Evolutionary conservation across 2,888 invertebrate species (phyloP).

Genomic region (Oligia fasciuncula): DNA sequence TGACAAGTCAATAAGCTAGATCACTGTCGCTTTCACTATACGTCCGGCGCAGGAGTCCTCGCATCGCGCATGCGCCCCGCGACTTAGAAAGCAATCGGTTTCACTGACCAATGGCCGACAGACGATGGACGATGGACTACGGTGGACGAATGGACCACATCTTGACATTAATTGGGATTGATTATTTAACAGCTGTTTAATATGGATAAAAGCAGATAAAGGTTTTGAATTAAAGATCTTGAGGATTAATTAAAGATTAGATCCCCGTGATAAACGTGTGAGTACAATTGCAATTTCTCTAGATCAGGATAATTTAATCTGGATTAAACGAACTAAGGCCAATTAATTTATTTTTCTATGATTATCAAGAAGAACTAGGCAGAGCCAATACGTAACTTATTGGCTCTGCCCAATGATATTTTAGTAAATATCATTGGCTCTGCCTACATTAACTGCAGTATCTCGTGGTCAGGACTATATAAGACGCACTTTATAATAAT

Average conservation of each 20-base stretch:
- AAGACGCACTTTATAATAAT: background rate
- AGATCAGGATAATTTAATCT: background rate
- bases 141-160: conserved; percentile 21
- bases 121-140: background rate
- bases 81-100: conserved; percentile 68
- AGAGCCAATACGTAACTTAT: too few relatives aligned
- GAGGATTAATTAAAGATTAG: conserved; percentile 31
- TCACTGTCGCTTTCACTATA: conserved; percentile 66
- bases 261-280: background rate
- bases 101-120: conserved; percentile 60
- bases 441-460: background rate
- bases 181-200: conserved; percentile 12
- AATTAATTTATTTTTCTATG: background rate
- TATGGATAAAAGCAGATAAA: conserved; percentile 2
- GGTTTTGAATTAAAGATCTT: conserved; percentile 21
- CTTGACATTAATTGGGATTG: conserved; percentile 36
- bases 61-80: conserved; percentile 69
- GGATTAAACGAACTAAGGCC: background rate
- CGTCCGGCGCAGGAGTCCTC: conserved; percentile 57
- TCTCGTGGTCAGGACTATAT: background rate
- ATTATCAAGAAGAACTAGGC: too few relatives aligned
- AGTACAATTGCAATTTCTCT: conserved; percentile 7
- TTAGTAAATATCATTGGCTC: too few relatives aligned
- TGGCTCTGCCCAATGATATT: too few relatives aligned
- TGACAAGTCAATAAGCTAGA: conserved; percentile 58